These are phyloP conservation scores for Nomada fabriciana DNA, from an alignment of 2,888 invertebrate species.

Conservation along the genomic window DNA sequence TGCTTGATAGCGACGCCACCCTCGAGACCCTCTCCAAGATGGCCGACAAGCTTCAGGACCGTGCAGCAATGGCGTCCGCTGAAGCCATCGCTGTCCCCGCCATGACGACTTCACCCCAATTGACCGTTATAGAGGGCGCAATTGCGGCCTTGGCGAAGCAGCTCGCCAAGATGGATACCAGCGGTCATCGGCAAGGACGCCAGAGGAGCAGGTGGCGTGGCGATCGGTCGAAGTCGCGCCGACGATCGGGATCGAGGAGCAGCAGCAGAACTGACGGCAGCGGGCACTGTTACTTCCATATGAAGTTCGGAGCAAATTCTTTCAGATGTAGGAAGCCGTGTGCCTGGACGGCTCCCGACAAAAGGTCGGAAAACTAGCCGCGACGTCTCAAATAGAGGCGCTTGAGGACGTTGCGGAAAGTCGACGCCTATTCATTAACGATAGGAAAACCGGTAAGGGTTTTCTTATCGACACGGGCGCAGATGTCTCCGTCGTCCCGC, in stretches of 20 bases:
- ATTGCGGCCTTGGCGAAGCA: no score
- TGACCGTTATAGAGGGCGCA: no score
- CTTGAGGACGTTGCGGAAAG: background rate
- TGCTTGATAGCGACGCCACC: background rate
- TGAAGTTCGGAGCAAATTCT: background rate
- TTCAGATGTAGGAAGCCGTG: slow-evolving; percentile 15
- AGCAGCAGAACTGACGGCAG: no score
- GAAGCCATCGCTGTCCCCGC: no score
- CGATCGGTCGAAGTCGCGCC: no score
- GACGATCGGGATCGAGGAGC: no score
- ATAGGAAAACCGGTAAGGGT: background rate
- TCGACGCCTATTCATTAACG: background rate
- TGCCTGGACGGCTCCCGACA: background rate
- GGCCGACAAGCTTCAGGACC: background rate
- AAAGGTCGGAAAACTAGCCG: background rate
- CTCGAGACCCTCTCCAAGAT: background rate
- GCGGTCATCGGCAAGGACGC: no score
- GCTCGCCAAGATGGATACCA: no score
- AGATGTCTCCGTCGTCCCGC: slow-evolving; percentile 16
- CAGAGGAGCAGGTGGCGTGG: no score
- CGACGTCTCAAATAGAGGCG: slow-evolving; percentile 5
- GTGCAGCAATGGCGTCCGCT: background rate
- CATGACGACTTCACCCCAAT: no score
- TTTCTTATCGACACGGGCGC: slow-evolving; percentile 25
- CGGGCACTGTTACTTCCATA: background rate